Conservation (phyloP, 2,888 invertebrate species). For the Phengaris alcon region DNA sequence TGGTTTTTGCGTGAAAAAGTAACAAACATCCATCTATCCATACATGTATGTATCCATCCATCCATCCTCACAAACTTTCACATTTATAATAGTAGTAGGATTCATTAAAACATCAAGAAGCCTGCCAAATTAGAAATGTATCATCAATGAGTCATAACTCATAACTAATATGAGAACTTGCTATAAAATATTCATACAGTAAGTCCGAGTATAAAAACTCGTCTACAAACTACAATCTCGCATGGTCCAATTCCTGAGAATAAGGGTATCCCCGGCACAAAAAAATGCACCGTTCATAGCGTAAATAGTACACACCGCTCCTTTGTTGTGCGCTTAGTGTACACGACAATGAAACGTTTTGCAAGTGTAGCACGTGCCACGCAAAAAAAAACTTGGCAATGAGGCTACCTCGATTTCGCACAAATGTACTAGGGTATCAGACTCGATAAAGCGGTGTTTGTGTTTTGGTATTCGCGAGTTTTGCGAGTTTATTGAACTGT, state of each 20-base stretch:
- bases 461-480: constrained; percentile 41
- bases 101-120: too few species aligned
- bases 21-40: too few species aligned
- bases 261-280: constrained; percentile 69
- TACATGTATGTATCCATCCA: too few species aligned
- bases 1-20: too few species aligned
- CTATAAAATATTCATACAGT: constrained; percentile 30
- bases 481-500: constrained; percentile 2
- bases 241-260: constrained; percentile 50
- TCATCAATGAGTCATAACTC: too few species aligned
- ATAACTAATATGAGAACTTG: neutral
- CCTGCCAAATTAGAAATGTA: too few species aligned
- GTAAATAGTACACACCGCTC: constrained; percentile 54
- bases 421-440: constrained; percentile 71
- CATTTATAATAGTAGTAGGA: too few species aligned
- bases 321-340: constrained; percentile 66
- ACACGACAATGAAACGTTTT: constrained; percentile 65
- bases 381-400: constrained; percentile 59
- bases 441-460: constrained; percentile 49
- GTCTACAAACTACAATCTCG: constrained; percentile 53
- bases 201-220: constrained; percentile 48
- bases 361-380: constrained; percentile 57
- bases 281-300: constrained; percentile 52
- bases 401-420: constrained; percentile 76
- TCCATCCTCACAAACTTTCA: too few species aligned